Percentiles rank a stretch among this genome's conserved stretches.
phyloP scores from a whole-genome alignment of 2,888 invertebrate species.

The Tipula vernalis region DNA sequence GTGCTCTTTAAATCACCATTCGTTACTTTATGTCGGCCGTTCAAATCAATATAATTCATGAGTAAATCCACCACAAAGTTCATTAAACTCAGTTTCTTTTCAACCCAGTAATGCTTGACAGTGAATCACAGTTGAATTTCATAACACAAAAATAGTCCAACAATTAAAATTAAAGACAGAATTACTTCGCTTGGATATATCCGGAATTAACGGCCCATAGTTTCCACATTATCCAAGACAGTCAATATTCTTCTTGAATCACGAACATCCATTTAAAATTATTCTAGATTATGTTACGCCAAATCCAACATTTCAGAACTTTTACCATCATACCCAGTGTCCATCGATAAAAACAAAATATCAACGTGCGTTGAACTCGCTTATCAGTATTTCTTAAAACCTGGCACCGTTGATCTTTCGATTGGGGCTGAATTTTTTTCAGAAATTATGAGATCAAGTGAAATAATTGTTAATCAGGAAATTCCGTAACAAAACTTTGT shows the following conservation, averaged over 20 bases:
- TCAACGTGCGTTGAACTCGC: conserved; percentile 7
- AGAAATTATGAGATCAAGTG: background rate
- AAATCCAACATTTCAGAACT: background rate
- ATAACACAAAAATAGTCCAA: background rate
- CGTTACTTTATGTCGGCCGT: background rate
- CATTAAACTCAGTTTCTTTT: background rate
- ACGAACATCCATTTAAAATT: background rate
- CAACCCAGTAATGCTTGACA: background rate
- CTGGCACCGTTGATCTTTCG: background rate
- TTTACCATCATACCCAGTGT: background rate
- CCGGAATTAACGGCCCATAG: background rate
- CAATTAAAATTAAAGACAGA: background rate
- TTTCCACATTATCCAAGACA: background rate
- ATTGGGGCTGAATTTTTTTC: conserved; percentile 9
- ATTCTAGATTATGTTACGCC: background rate
- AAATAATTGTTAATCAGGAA: background rate
- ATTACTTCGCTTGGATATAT: background rate
- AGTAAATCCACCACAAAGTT: background rate
- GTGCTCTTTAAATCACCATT: background rate
- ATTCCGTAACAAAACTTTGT: conserved; percentile 6
- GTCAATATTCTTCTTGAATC: background rate
- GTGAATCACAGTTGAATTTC: background rate
- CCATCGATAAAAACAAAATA: conserved; percentile 14
- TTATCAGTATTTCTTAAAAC: background rate
- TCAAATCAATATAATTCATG: background rate